Evolutionary conservation across 2,888 invertebrate species (phyloP).

Genomic region (Formica aserva): DNA sequence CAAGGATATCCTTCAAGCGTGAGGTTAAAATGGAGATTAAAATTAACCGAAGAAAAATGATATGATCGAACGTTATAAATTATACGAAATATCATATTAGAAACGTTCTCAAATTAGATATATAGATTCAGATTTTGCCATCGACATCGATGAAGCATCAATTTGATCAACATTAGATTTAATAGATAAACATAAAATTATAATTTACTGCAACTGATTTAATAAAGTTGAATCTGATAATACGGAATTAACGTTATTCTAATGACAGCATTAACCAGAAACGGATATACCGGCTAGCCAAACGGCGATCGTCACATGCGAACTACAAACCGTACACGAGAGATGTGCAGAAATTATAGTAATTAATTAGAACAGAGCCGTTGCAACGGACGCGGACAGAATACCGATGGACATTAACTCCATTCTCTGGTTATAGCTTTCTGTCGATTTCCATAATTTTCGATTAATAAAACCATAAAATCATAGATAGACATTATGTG

Average conservation of each 20-base stretch:
- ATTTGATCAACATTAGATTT: slow-evolving; percentile 26
- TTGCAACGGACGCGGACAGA: slow-evolving; percentile 16
- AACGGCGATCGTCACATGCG: slow-evolving; percentile 16
- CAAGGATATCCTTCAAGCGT: not conserved
- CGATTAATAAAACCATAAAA: not conserved
- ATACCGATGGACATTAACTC: not conserved
- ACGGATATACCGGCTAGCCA: slow-evolving; percentile 7
- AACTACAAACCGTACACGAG: slow-evolving; percentile 18
- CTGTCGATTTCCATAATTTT: slow-evolving; percentile 19
- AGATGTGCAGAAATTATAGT: slow-evolving; percentile 41
- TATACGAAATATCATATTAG: not conserved
- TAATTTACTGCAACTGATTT: slow-evolving; percentile 34
- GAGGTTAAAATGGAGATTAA: slow-evolving; percentile 2
- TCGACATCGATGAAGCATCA: slow-evolving; percentile 11
- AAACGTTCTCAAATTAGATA: not conserved
- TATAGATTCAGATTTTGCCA: not conserved
- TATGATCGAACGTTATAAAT: slow-evolving; percentile 1
- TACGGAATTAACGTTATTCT: slow-evolving; percentile 24
- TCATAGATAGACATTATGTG: not conserved
- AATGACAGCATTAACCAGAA: slow-evolving; percentile 15
- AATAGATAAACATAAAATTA: slow-evolving; percentile 3
- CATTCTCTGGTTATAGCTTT: not conserved
- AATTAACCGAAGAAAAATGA: not conserved
- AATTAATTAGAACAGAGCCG: slow-evolving; percentile 35
- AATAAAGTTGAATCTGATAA: slow-evolving; percentile 29